phyloP scores from a whole-genome alignment of 2,113 vertebrate species.

The Crotalus horridus region DNA sequence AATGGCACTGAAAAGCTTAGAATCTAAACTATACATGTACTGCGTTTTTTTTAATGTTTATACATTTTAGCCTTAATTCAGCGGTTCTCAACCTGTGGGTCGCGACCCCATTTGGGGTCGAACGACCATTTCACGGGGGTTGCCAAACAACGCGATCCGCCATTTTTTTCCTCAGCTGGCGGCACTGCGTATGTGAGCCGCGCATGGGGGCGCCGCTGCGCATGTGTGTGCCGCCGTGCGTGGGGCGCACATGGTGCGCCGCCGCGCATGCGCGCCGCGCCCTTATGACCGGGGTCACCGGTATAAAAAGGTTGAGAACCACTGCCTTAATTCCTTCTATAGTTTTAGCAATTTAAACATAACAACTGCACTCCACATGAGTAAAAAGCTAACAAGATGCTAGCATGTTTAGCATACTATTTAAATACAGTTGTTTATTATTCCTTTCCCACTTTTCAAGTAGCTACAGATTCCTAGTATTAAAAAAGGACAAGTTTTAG shows the following conservation, averaged over 20 bases:
- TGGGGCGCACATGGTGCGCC: too few relatives aligned
- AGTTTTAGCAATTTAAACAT: background rate
- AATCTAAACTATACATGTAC: background rate
- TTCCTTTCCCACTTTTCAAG: background rate
- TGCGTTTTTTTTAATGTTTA: background rate
- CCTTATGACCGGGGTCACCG: too few relatives aligned
- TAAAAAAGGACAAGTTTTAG: conserved; percentile 9
- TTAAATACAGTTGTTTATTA: background rate
- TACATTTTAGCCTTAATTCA: background rate
- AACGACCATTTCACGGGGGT: too few relatives aligned
- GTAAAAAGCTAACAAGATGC: background rate
- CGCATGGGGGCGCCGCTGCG: too few relatives aligned
- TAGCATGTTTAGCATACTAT: background rate
- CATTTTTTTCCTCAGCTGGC: too few relatives aligned
- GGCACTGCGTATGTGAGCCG: too few relatives aligned
- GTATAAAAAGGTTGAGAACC: too few relatives aligned
- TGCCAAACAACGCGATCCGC: too few relatives aligned
- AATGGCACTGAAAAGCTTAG: background rate
- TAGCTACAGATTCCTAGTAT: background rate
- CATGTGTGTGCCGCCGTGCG: too few relatives aligned
- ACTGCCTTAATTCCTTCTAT: background rate
- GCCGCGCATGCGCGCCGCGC: too few relatives aligned
- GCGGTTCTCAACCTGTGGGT: too few relatives aligned
- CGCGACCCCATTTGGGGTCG: too few relatives aligned
- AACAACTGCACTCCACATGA: background rate